These are phyloP conservation scores for Melanophora roralis DNA, from an alignment of 2,888 invertebrate species.

Conservation along the genomic window DNA sequence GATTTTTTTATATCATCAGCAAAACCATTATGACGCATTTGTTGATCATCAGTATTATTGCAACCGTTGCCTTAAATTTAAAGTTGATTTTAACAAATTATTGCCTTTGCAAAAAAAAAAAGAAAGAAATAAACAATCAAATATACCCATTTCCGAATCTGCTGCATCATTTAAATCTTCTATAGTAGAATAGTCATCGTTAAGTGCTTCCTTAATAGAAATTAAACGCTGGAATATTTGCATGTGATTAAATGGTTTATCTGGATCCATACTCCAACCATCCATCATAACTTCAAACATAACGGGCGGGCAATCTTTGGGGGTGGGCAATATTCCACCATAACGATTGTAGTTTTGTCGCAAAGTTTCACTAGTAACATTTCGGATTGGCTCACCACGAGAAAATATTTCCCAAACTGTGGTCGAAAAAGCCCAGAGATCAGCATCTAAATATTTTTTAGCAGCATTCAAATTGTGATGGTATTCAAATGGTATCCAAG, in stretches of 20 bases:
- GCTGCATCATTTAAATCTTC: conserved; percentile 25
- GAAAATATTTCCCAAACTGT: conserved; percentile 96
- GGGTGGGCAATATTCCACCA: conserved; percentile 82
- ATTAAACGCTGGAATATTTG: conserved; percentile 82
- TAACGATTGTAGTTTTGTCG: conserved; percentile 67
- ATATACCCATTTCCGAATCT: conserved; percentile 27
- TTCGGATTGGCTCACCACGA: conserved; percentile 81
- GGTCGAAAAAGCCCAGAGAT: conserved; percentile 95
- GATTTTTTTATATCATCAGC: conserved; percentile 36
- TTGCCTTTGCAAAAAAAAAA: too few species aligned
- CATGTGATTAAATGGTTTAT: conserved; percentile 86
- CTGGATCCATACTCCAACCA: conserved; percentile 88
- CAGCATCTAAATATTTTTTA: conserved; percentile 84
- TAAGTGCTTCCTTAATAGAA: conserved; percentile 66
- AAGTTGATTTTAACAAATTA: neutral
- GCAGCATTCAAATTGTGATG: conserved; percentile 83
- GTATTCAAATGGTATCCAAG: conserved; percentile 94
- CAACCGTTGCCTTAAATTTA: conserved; percentile 19
- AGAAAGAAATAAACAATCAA: too few species aligned
- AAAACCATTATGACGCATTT: conserved; percentile 43
- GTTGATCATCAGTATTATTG: conserved; percentile 37
- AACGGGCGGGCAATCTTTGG: conserved; percentile 85
- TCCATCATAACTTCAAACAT: conserved; percentile 87
- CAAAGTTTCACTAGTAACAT: conserved; percentile 65
- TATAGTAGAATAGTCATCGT: conserved; percentile 42